Evolutionary conservation across 1,140 invertebrate species (phyloP), one percentile per base, ranked within the genome.

Genomic region (Orius laevigatus): DNA sequence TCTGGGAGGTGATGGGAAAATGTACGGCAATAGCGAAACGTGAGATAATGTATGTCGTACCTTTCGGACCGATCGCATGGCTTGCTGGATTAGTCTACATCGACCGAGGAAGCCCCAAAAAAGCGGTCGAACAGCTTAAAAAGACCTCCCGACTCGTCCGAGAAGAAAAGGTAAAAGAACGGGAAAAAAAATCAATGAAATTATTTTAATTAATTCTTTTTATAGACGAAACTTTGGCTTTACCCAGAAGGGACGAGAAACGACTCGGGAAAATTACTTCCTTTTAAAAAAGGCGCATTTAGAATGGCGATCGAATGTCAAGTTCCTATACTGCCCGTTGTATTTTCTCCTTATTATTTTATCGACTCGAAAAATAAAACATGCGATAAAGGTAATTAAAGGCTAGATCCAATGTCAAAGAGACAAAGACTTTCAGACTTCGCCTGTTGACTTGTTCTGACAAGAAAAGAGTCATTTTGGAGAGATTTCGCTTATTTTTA

Each of bases 1-100:
- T 57, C 14, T 75, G 73, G 73, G 65, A 70, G 2, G 57, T 63
- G 18, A 64, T 72, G 53, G 57, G 57, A 5, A 61, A 59, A 54
- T 63, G 63, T 50, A 63, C 71, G 11, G 63, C 65, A n/a, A 63
- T 77, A 4, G 67, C 85, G 2, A 91, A 91, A 60, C 82, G 84
- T 59, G 86, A 91, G 58, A 60, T 96, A 10, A 78, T 89, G 55
- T 95, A 86, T 63, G 75, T 79, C 3, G 83, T 84, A 72, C 86
- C 89, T 0, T 91, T 94, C 65, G 91, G 91, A 1, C 63, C 91
- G 5, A 79, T 78, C 1, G 80, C 84, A 14, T 92, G 86, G 76
- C 64, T 94, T 9, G 81, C 77, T 48, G 90, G 89, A 5, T 70
- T 89, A 2, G 78, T 94, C 20, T 95, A 91, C 62, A 89, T 95